A percentile compares a stretch with the other conserved stretches of the same genome.
Conservation (phyloP, 2,113 vertebrate genomes). For the Cottus gobio region DNA sequence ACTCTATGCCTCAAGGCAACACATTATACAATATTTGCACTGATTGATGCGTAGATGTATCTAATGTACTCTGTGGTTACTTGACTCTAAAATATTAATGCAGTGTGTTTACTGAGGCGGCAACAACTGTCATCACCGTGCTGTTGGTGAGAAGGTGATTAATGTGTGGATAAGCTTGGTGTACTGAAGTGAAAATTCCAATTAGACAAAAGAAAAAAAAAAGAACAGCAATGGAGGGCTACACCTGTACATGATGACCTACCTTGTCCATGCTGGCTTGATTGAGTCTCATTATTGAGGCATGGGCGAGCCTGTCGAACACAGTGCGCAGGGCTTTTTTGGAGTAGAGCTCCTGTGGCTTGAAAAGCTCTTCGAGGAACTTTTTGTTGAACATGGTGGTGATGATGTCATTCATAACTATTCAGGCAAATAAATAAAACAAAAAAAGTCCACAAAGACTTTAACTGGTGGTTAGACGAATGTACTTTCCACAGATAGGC, state of each 20-base stretch:
- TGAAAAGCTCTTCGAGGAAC: slow-evolving; percentile 97
- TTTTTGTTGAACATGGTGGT: slow-evolving; percentile 98
- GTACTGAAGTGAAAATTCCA: background rate
- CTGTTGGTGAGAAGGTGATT: background rate
- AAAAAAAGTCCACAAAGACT: slow-evolving; percentile 33
- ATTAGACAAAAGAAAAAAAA: background rate
- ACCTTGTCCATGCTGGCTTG: slow-evolving; percentile 99
- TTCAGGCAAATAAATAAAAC: slow-evolving; percentile 44
- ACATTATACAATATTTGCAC: background rate
- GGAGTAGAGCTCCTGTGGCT: slow-evolving; percentile 97
- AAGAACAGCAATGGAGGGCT: background rate
- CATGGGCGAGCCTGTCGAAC: slow-evolving; percentile 95
- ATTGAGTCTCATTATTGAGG: slow-evolving; percentile 98
- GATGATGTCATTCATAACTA: slow-evolving; percentile 99
- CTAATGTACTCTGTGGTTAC: background rate
- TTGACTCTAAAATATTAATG: background rate
- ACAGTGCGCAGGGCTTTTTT: slow-evolving; percentile 95
- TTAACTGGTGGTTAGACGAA: slow-evolving; percentile 14
- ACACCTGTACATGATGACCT: background rate
- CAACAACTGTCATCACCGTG: background rate
- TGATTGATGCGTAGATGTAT: background rate
- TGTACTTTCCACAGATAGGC: background rate
- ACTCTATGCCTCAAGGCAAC: background rate
- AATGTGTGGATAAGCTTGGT: background rate
- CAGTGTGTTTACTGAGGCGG: background rate